A percentile compares a stretch with the other conserved stretches of the same genome.
Evolutionary conservation across 2,888 invertebrate genomes (phyloP).

Genomic region (Eilema griseolum): DNA sequence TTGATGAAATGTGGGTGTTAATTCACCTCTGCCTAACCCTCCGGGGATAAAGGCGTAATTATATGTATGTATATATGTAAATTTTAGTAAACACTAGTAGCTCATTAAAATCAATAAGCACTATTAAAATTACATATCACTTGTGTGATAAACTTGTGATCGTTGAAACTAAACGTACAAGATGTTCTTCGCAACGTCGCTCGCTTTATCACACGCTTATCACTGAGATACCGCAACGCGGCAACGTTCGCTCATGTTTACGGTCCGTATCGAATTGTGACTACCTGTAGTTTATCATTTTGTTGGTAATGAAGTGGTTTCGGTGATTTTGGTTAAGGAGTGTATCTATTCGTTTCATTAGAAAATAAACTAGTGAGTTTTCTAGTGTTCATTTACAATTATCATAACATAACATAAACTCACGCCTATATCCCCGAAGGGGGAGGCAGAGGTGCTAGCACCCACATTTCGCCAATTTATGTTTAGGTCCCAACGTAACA

Average conservation of each 20-base stretch:
- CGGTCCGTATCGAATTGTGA: slow-evolving; percentile 34
- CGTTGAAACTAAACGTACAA: slow-evolving; percentile 12
- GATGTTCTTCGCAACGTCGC: slow-evolving; percentile 8
- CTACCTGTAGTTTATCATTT: slow-evolving; percentile 20
- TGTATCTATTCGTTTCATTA: background rate
- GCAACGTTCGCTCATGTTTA: slow-evolving; percentile 37
- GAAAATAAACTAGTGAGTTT: background rate
- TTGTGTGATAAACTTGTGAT: slow-evolving; percentile 1
- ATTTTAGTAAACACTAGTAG: background rate
- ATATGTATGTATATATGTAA: too few species aligned
- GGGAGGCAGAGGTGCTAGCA: too few species aligned
- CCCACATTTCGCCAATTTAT: too few species aligned
- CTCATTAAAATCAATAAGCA: background rate
- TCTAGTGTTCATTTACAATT: background rate
- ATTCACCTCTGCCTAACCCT: too few species aligned
- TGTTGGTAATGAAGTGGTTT: slow-evolving; percentile 17
- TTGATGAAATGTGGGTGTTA: too few species aligned
- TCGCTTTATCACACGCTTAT: slow-evolving; percentile 31
- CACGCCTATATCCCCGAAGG: too few species aligned
- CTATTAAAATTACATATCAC: background rate
- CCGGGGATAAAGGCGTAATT: too few species aligned
- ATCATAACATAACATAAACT: too few species aligned
- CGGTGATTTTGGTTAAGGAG: slow-evolving; percentile 20
- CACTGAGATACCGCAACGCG: slow-evolving; percentile 27
- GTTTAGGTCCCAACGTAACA: too few species aligned